Conservation (phyloP, 2,797 vertebrate species). For the Phaenicophaeus curvirostris region DNA sequence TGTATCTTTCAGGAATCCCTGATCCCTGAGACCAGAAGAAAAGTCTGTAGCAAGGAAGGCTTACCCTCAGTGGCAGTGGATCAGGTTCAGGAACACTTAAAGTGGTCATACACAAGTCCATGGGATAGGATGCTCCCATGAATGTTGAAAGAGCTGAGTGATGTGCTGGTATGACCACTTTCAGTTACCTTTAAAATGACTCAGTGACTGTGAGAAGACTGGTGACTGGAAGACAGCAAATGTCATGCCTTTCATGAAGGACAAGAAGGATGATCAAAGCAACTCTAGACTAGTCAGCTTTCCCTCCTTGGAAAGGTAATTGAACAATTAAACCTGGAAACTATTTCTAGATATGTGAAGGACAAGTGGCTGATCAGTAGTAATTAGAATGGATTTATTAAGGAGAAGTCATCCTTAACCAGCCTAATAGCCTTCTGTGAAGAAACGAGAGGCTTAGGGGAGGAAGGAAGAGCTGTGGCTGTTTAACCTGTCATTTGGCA, state of each 20-base stretch:
- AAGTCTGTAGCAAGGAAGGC: not conserved
- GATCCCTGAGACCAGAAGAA: not conserved
- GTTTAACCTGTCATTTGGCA: not conserved
- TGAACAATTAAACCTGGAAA: not conserved
- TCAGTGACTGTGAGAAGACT: not conserved
- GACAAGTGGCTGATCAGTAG: not conserved
- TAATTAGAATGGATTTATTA: not conserved
- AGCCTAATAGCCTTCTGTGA: not conserved
- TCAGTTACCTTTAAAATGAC: not conserved
- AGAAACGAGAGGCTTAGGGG: not conserved
- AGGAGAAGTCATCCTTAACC: not conserved
- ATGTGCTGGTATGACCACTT: not conserved
- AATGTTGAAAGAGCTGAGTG: not conserved
- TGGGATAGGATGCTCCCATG: not conserved
- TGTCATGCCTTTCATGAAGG: not conserved
- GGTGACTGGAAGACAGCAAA: not conserved
- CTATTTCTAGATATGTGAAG: not conserved
- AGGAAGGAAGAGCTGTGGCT: not conserved
- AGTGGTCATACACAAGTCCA: fast-evolving
- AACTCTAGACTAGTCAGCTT: not conserved
- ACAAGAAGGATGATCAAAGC: not conserved
- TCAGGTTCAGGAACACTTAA: not conserved
- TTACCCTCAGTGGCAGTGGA: fast-evolving
- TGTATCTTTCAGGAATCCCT: not conserved
- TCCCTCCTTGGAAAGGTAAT: not conserved